Percentiles rank a stretch among this genome's conserved stretches.
Evolutionary conservation across 2,888 invertebrate genomes (phyloP).

Genomic region (Candidula unifasciata): DNA sequence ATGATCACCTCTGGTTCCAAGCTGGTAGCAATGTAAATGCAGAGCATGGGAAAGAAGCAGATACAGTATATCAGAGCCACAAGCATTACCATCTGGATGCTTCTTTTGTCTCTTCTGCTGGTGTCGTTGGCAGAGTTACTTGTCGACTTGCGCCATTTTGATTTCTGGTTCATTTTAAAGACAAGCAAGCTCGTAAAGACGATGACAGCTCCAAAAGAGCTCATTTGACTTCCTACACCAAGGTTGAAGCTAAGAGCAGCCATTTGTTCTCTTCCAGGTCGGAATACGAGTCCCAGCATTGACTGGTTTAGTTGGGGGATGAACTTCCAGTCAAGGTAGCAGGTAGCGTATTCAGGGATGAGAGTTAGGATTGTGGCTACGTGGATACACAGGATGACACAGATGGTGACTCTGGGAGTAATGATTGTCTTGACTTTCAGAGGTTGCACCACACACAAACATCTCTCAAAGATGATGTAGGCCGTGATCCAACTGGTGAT

Average conservation of each 20-base stretch:
- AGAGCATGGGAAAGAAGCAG: slow-evolving; percentile 15
- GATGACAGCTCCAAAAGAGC: slow-evolving; percentile 15
- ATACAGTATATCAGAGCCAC: slow-evolving; percentile 2
- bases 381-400: slow-evolving; percentile 7
- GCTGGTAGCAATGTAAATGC: neutral
- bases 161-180: slow-evolving; percentile 3
- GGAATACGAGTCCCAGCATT: slow-evolving; percentile 23
- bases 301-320: neutral
- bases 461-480: slow-evolving; percentile 35
- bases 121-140: neutral
- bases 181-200: slow-evolving; percentile 9
- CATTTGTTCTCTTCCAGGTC: slow-evolving; percentile 17
- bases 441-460: slow-evolving; percentile 33
- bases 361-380: slow-evolving; percentile 5
- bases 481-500: slow-evolving; percentile 37
- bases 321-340: slow-evolving; percentile 35
- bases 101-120: neutral
- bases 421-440: slow-evolving; percentile 35
- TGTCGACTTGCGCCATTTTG: slow-evolving; percentile 16
- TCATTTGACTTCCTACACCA: neutral
- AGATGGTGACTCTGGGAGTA: slow-evolving; percentile 8
- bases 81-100: slow-evolving; percentile 10
- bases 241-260: neutral
- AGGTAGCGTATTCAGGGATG: slow-evolving; percentile 16
- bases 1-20: slow-evolving; percentile 13